Evolutionary conservation across 2,888 invertebrate species (phyloP), one percentile per base, ranked within the genome.

Genomic region (Caenorhabditis sp.): DNA sequence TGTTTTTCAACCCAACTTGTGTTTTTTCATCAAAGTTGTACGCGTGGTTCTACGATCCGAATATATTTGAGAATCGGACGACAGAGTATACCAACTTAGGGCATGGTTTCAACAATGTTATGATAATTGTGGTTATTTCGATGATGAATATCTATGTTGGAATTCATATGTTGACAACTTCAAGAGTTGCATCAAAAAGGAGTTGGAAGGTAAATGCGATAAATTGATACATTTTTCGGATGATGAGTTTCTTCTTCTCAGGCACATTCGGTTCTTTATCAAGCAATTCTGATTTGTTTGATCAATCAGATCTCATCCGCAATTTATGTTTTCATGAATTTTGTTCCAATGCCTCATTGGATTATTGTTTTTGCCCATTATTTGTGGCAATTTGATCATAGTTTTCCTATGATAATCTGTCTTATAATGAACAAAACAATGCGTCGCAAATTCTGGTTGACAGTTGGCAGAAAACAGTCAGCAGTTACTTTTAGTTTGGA

Each of bases 31-130:
- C 55, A 2, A 62, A 62, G 37, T 55, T 27, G 5, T 19, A 31
- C 5, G 31, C 62, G 4, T 62, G 54, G 54, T 54, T 62, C 17
- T 62, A 53, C 31, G 62, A 62, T 26, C 62, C 62, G 8, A 19
- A 53, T 10, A 62, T 54, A 53, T 62, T 62, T 27, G 23, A 4
- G 21, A 53, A 53, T 14, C 27, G 31, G 6, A 37, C 43, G 19
- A 6, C 36, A 3, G 55, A 62, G 24, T 55, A 62, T 37, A 21
- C 37, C 19, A 62, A 62, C n/a, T 37, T 57, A 2, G 36, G 37
- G 8, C 49, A 49, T 24, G 21, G 51, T 1, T 62, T 62, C 36
- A 62, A 62, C 23, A 62, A 62, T 31, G 19, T 62, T 19, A 23
- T 62, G 14, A 49, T 62, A 10, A 43, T 43, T 51, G 51, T 19